These are phyloP conservation scores for Aricia agestis DNA, from an alignment of 1,140 invertebrate genomes.

Conservation along the genomic window DNA sequence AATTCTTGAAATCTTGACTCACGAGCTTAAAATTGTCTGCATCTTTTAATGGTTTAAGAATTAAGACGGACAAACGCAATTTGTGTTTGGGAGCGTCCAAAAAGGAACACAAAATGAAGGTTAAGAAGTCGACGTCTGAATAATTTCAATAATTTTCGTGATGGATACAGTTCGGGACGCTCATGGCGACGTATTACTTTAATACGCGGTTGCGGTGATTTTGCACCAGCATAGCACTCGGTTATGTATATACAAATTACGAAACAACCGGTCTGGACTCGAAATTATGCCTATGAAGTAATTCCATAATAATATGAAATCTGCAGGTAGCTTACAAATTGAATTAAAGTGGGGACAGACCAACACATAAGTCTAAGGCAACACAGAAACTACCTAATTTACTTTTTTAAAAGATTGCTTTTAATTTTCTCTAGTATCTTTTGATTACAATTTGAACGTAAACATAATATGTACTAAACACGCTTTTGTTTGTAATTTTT, in stretches of 20 bases:
- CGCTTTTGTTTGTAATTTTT: too few species aligned
- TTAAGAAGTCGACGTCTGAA: slow-evolving; percentile 32
- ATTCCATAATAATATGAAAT: slow-evolving; percentile 36
- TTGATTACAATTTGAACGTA: too few species aligned
- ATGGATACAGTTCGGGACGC: slow-evolving; percentile 53
- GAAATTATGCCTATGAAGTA: slow-evolving; percentile 37
- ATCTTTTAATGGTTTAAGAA: slow-evolving; percentile 8
- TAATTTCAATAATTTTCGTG: slow-evolving; percentile 60
- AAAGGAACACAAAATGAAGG: slow-evolving; percentile 32
- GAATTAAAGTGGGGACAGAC: slow-evolving; percentile 1
- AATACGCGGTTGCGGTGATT: slow-evolving; percentile 53
- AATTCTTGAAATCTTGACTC: neutral
- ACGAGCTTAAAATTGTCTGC: slow-evolving; percentile 13
- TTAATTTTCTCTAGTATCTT: too few species aligned
- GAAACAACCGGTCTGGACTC: slow-evolving; percentile 46
- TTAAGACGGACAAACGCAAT: slow-evolving; percentile 30
- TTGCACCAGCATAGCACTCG: slow-evolving; percentile 36
- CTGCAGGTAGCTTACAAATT: neutral
- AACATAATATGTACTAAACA: too few species aligned
- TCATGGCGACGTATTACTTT: slow-evolving; percentile 48
- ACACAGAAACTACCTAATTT: too few species aligned
- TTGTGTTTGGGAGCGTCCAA: slow-evolving; percentile 31
- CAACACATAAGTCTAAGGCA: too few species aligned
- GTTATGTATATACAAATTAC: slow-evolving; percentile 42
- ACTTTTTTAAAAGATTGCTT: too few species aligned